Conservation (phyloP, 1,140 invertebrate species). For the Steinernema khuongi region DNA sequence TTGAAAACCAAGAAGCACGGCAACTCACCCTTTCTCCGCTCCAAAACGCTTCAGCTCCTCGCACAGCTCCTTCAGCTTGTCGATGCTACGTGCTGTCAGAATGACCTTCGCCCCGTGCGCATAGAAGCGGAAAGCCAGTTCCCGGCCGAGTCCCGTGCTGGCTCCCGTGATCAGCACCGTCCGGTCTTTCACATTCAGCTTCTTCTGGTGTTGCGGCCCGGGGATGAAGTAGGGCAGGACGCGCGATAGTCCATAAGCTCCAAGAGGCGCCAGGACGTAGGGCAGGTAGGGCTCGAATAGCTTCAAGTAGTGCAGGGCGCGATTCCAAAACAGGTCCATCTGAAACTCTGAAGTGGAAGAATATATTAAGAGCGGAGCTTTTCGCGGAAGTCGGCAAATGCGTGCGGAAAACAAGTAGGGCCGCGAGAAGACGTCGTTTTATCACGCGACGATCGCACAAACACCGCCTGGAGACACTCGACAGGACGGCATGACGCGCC, state of each 20-base stretch:
- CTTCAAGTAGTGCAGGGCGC: neutral
- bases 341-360: neutral
- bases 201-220: conserved; percentile 31
- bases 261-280: neutral
- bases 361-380: neutral
- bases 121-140: conserved; percentile 35
- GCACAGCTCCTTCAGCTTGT: conserved; percentile 51
- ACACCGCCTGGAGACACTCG: neutral
- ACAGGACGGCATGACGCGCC: neutral
- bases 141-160: conserved; percentile 34
- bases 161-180: conserved; percentile 40
- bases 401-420: neutral
- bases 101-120: conserved; percentile 49
- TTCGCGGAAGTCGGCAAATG: neutral
- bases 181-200: conserved; percentile 27
- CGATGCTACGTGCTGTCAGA: conserved; percentile 48
- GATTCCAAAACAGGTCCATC: neutral
- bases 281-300: conserved; percentile 2
- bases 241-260: conserved; percentile 2
- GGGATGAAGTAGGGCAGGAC: conserved; percentile 26
- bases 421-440: neutral
- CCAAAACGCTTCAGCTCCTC: conserved; percentile 30
- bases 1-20: neutral
- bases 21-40: neutral
- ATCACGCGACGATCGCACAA: conserved; percentile 14